phyloP scores from a whole-genome alignment of 2,888 invertebrate genomes.

The Clostera curtula region DNA sequence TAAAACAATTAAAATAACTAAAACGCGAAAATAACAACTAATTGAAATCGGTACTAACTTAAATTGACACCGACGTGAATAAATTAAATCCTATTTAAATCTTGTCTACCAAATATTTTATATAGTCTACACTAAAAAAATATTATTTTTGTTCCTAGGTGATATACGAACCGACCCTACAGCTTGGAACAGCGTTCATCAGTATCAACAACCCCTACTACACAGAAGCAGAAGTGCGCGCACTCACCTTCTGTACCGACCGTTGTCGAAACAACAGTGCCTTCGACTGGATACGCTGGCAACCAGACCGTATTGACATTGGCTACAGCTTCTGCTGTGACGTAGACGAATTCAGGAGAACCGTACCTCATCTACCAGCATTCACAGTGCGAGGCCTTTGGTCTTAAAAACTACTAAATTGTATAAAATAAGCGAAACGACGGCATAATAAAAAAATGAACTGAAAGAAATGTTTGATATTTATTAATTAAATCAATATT shows the following conservation, averaged over 20 bases:
- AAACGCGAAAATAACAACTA: no score
- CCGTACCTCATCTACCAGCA: constrained; percentile 69
- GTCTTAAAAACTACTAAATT: not conserved
- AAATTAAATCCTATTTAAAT: no score
- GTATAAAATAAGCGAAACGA: no score
- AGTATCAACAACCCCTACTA: constrained; percentile 78
- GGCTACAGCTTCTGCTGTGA: constrained; percentile 79
- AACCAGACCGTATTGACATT: constrained; percentile 55
- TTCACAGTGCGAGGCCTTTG: constrained; percentile 62
- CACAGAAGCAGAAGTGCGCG: constrained; percentile 44
- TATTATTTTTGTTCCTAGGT: constrained; percentile 39
- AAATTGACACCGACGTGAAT: no score
- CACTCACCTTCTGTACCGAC: constrained; percentile 69
- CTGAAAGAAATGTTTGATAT: no score
- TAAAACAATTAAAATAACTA: no score
- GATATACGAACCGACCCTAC: constrained; percentile 63
- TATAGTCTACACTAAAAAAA: no score
- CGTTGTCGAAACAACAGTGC: constrained; percentile 69
- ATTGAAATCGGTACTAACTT: no score
- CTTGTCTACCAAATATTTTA: no score
- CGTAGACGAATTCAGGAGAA: constrained; percentile 70
- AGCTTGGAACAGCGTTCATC: constrained; percentile 74
- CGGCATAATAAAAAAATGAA: no score
- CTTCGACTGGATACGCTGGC: constrained; percentile 77
- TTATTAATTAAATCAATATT: no score